phyloP scores from a whole-genome alignment of 1,140 invertebrate species.

The Drosophila erecta region DNA sequence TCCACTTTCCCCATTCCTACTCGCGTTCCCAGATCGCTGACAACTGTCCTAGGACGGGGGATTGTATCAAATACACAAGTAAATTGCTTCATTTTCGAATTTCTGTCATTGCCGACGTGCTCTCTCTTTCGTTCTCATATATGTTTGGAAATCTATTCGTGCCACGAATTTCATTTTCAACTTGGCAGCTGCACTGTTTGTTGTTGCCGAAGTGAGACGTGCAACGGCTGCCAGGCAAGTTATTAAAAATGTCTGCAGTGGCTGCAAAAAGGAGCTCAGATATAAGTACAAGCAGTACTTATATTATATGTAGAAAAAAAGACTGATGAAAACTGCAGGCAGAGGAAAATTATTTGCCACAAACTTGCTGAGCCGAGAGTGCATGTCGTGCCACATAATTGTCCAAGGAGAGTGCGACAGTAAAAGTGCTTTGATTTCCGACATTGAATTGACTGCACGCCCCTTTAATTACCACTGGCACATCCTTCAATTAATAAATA shows the following conservation, averaged over 20 bases:
- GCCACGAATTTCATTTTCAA: constrained; percentile 81
- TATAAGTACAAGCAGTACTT: constrained; percentile 11
- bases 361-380: constrained; percentile 46
- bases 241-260: constrained; percentile 80
- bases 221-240: constrained; percentile 79
- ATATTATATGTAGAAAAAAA: not conserved
- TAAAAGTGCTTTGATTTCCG: constrained; percentile 73
- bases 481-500: constrained; percentile 23
- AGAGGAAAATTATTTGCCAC: constrained; percentile 70
- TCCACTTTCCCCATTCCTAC: not conserved
- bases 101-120: constrained; percentile 75
- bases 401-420: constrained; percentile 42
- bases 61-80: constrained; percentile 75
- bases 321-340: constrained; percentile 19
- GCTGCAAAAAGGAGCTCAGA: constrained; percentile 48
- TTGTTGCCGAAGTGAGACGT: constrained; percentile 65
- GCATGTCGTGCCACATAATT: constrained; percentile 55
- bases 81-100: constrained; percentile 82
- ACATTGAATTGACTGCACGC: constrained; percentile 67
- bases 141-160: constrained; percentile 79
- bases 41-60: constrained; percentile 55
- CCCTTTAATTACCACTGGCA: constrained; percentile 59
- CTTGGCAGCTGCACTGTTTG: constrained; percentile 76
- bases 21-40: constrained; percentile 38
- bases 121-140: constrained; percentile 27